Evolutionary conservation across 2,888 invertebrate genomes (phyloP).

Genomic region (Limnephilus auricula): DNA sequence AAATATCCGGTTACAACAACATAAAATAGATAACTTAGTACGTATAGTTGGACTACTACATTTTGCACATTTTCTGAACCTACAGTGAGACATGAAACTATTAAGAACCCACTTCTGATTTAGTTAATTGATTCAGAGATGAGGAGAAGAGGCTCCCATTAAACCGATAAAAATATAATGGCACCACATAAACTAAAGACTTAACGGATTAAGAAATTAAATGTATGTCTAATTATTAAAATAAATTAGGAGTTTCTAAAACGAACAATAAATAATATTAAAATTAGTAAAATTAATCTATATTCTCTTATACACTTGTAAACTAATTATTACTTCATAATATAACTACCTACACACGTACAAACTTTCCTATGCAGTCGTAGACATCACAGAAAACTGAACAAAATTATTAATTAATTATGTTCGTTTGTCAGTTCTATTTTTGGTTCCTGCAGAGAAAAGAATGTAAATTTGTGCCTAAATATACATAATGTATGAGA

Average conservation of each 20-base stretch:
- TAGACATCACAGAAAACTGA: not conserved
- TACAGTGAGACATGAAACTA: not conserved
- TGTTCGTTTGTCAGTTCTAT: not conserved
- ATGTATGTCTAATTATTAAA: not conserved
- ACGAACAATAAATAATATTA: constrained; percentile 3
- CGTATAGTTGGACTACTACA: too few relatives aligned
- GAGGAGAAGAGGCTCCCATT: not conserved
- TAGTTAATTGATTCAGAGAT: not conserved
- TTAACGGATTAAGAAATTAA: not conserved
- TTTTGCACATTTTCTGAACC: not conserved
- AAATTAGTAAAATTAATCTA: constrained; percentile 7
- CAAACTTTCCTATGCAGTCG: not conserved
- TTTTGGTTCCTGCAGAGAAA: not conserved
- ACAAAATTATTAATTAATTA: not conserved
- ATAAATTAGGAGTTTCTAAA: not conserved
- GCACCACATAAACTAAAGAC: not conserved
- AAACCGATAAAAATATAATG: not conserved
- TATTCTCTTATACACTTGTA: not conserved
- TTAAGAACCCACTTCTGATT: not conserved
- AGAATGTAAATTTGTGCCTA: not conserved
- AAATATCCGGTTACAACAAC: too few relatives aligned
- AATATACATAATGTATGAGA: not conserved
- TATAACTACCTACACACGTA: not conserved
- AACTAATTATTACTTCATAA: not conserved
- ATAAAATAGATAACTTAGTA: too few relatives aligned